Evolutionary conservation across 2,797 vertebrate genomes (phyloP), one percentile per base, ranked within the genome.

Genomic region (Lithobates sylvaticus): DNA sequence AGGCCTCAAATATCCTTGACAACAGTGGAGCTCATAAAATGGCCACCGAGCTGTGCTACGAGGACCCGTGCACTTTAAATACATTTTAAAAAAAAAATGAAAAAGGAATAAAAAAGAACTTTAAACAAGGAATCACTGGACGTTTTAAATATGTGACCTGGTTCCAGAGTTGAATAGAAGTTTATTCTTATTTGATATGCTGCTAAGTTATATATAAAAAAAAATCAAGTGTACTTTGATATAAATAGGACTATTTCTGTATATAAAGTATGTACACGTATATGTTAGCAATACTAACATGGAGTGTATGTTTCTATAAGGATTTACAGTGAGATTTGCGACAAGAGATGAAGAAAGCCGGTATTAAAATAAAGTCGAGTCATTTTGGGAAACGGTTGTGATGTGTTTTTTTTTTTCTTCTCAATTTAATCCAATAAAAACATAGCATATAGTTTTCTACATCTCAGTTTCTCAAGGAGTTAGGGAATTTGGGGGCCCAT

Each of bases 191-290:
- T 90, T 88, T 85, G 87, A 85, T 77, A 58, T 0, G 10, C 86
- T 89, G 89, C 90, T 89, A 65, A 0, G 10, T 85, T 88, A 81
- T 67, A 85, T 23, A 58, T 12, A 36, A 39, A 39, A 61, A 61
- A 61, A 82, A 91, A 87, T 88, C 85, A 88, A 90, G 88, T 80
- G 90, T 87, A 81, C 67, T 76, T 88, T 90, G 90, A 84, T 90
- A 90, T 91, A 88, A 91, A 88, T 50, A 88, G 88, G 88, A 88
- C 88, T 89, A 50, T 89, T 84, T 91, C 85, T 90, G 84, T 91
- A 8, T 50, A 36, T 85, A 81, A 68, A 39, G 3, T 70, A 90
- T 90, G 77, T 74, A 74, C 77, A 83, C 79, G 16, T 83, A 76
- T 77, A 65, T 82, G 85, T 78, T 67, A 73, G 85, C 75, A 44